phyloP scores from a whole-genome alignment of 2,888 invertebrate species.

The Myopa tessellatipennis region DNA sequence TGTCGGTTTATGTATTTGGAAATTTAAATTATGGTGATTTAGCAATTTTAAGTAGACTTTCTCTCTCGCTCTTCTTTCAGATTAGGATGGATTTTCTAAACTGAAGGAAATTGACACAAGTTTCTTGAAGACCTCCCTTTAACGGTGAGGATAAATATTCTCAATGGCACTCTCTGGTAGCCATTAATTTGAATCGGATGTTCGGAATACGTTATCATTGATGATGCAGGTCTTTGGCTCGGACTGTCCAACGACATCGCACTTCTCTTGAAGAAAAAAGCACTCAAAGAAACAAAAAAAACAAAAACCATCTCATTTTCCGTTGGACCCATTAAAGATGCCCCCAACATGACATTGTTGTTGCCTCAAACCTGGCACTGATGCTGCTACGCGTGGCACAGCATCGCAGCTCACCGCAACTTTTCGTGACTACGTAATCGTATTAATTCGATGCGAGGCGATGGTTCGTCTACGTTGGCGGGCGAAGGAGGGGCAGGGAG shows the following conservation, averaged over 20 bases:
- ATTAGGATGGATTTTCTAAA: no score
- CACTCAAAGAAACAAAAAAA: neutral
- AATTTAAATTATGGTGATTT: no score
- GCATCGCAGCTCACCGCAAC: conserved; percentile 3
- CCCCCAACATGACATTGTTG: neutral
- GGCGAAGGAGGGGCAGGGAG: neutral
- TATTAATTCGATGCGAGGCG: conserved; percentile 6
- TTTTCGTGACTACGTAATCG: conserved; percentile 30
- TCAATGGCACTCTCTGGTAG: neutral
- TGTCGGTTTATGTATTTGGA: neutral
- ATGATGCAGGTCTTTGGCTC: no score
- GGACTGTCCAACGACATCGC: neutral
- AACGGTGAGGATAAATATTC: neutral
- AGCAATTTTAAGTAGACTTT: no score
- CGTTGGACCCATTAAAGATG: neutral
- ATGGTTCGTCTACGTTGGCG: neutral
- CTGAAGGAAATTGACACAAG: neutral
- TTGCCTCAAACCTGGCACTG: neutral
- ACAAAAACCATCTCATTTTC: neutral
- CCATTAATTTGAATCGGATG: no score
- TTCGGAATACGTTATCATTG: no score
- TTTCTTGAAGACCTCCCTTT: neutral
- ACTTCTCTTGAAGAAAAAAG: neutral
- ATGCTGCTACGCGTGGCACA: neutral
- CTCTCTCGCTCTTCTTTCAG: neutral